Base-by-base conservation (phyloP, 2,113 vertebrate species). In the Hydrochoerus hydrochaeris region DNA sequence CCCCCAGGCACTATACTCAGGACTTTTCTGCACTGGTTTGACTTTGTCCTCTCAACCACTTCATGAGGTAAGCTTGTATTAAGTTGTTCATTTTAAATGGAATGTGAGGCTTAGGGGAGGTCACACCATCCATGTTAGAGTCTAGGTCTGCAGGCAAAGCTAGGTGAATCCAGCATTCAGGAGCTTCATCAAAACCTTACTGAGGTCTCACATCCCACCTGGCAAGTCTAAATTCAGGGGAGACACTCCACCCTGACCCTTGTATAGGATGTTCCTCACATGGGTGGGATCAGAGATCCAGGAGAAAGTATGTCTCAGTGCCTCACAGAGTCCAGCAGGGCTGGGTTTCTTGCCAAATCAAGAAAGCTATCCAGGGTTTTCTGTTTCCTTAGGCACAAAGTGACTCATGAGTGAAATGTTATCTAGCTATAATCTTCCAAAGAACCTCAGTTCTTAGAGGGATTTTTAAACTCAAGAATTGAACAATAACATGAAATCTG, bases 401-500 rank as follows among this genome's bases (percentile, higher is more conserved):
- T 85, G 46, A 71, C 30, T 83, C 83, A 54, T 16, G 2, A 8
- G 8, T 69, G 20, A 71, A 9, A 1, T 14, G 24, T 88, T 46
- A 95, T 13, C 9, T 12, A 75, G 28, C 20, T 0, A 38, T 44
- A 35, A 65, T 80, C 75, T 96, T 54, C 49, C 81, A 84, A 92
- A 91, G 90, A 96, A 94, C 22, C 5, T 75, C 1, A 16, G 16
- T 88, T 82, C 58, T 77, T 95, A 95, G 90, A 96, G 77, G 57
- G 2, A 63, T 0, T 94, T 92, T 95, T 84, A 86, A 97, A 94
- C 1, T 81, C 44, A 63, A 94, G 88, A 97, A 96, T 94, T 85
- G 92, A 80, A 96, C 95, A 86, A 95, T 57, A 92, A 97, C 89
- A 17, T 62, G 63, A 97, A 97, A 97, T 94, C 20, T 78, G 89